Conservation (phyloP, 2,797 vertebrate genomes). For the Mus minutoides region DNA sequence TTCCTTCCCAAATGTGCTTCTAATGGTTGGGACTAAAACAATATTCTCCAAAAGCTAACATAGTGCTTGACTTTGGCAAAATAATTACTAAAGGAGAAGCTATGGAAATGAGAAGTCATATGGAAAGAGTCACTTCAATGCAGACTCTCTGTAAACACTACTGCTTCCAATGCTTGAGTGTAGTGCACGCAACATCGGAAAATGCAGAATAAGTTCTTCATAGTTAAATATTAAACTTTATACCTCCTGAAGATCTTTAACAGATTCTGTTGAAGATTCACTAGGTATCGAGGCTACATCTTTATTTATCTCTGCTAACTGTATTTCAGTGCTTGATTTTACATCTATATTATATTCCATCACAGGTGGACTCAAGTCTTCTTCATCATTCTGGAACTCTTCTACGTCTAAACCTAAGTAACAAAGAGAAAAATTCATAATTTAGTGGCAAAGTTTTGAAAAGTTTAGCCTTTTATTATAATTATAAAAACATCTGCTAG, state of each 20-base stretch:
- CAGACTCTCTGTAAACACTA: constrained; percentile 13
- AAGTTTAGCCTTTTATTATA: constrained; percentile 39
- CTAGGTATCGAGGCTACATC: constrained; percentile 72
- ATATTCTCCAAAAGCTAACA: constrained; percentile 36
- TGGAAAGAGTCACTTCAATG: neutral
- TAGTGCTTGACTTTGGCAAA: neutral
- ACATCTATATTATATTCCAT: constrained; percentile 81
- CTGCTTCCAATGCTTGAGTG: neutral
- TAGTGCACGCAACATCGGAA: constrained; percentile 32
- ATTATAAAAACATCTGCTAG: neutral
- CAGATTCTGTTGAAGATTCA: constrained; percentile 81
- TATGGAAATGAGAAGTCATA: constrained; percentile 31
- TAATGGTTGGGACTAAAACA: neutral
- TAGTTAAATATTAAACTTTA: constrained; percentile 60
- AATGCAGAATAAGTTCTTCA: neutral
- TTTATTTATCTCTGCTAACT: constrained; percentile 78
- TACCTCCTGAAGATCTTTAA: constrained; percentile 82
- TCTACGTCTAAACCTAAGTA: constrained; percentile 77
- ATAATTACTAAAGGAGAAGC: constrained; percentile 11
- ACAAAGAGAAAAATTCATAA: constrained; percentile 66
- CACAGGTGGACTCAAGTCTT: constrained; percentile 75
- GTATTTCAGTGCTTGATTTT: constrained; percentile 74
- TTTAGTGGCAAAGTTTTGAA: neutral
- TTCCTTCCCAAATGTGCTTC: neutral
- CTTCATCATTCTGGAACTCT: constrained; percentile 76